Evolutionary conservation across 2,797 vertebrate species (phyloP).

Genomic region (Syngnathus rostellatus): DNA sequence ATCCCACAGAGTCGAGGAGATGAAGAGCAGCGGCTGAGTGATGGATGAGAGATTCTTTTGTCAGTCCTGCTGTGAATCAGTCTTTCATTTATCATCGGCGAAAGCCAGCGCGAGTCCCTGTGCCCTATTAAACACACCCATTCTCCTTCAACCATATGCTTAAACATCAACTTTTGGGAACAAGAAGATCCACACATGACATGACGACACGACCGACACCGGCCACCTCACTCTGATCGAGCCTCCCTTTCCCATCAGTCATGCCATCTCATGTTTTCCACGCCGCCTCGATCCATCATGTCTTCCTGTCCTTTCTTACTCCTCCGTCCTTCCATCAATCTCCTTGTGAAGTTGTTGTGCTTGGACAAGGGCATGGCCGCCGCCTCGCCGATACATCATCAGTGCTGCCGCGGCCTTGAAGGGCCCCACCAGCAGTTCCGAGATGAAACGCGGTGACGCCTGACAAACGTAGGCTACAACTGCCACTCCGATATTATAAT

Average conservation of each 20-base stretch:
- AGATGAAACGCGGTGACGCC: not conserved
- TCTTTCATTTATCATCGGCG: conserved; percentile 39
- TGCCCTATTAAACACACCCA: conserved; percentile 13
- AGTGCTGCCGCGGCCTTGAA: conserved; percentile 23
- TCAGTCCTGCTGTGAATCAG: conserved; percentile 36
- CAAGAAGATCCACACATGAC: conserved; percentile 6
- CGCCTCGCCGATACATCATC: conserved; percentile 40
- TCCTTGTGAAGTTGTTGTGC: conserved; percentile 31
- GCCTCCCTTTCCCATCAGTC: conserved; percentile 46
- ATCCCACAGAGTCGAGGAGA: conserved; percentile 39
- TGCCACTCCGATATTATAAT: not conserved
- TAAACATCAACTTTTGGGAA: conserved; percentile 7
- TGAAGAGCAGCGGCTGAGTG: conserved; percentile 25
- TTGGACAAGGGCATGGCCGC: conserved; percentile 59
- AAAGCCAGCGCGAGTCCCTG: conserved; percentile 15
- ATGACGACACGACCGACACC: conserved; percentile 16
- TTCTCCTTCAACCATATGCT: conserved; percentile 4
- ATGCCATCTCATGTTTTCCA: conserved; percentile 25
- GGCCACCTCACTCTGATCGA: conserved; percentile 32
- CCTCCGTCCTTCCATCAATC: conserved; percentile 49
- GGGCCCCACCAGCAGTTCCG: conserved; percentile 6
- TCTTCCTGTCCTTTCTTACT: conserved; percentile 33
- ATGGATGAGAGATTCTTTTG: conserved; percentile 38
- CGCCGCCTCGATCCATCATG: conserved; percentile 49
- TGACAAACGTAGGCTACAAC: conserved; percentile 1